Evolutionary conservation across 2,888 invertebrate species (phyloP).

Genomic region (Prionchulus punctatus): DNA sequence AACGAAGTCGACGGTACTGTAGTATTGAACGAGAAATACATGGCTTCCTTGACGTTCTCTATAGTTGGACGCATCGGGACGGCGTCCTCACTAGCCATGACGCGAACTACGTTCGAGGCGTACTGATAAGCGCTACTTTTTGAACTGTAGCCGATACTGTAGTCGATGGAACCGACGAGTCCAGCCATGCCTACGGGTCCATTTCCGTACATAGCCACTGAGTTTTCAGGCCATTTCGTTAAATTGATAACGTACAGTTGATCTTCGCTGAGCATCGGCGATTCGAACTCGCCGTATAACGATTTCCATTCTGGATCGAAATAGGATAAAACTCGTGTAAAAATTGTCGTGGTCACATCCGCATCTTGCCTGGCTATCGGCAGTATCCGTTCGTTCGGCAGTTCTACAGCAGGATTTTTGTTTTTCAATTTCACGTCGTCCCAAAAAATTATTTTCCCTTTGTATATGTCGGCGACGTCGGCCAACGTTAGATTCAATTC

Average conservation of each 20-base stretch:
- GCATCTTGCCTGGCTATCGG: background rate
- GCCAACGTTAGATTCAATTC: background rate
- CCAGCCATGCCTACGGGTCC: background rate
- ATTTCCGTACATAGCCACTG: background rate
- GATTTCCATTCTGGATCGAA: too few species aligned
- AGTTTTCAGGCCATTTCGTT: background rate
- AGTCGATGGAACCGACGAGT: background rate
- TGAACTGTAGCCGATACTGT: background rate
- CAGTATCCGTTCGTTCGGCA: background rate
- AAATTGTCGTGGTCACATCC: background rate
- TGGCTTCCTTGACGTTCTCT: background rate
- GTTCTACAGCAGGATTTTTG: background rate
- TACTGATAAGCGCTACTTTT: background rate
- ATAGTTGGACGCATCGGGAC: background rate
- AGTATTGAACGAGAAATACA: too few species aligned
- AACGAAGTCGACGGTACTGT: too few species aligned
- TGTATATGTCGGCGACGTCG: background rate
- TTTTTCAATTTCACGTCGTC: background rate
- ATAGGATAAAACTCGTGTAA: too few species aligned
- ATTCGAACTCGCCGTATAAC: background rate
- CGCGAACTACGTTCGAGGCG: background rate
- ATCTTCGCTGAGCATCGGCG: background rate
- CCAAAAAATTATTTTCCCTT: background rate
- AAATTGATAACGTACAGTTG: background rate
- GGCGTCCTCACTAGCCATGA: background rate